Conservation (phyloP, 2,113 vertebrate genomes). For the Rhinichthys klamathensis region DNA sequence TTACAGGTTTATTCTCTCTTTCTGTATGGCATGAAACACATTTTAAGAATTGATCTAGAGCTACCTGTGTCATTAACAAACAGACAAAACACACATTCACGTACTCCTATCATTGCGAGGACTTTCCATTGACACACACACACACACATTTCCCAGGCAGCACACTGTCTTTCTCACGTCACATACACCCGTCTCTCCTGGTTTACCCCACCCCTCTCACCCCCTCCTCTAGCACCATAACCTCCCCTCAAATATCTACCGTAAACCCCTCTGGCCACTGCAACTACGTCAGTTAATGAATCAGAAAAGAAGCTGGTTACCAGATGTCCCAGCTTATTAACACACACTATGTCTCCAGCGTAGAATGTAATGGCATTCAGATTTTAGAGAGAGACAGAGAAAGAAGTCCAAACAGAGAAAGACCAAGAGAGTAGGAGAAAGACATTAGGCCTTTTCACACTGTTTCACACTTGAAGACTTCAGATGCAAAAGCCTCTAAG, state of each 20-base stretch:
- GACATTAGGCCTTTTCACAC: too few relatives aligned
- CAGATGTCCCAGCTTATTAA: conserved; percentile 90
- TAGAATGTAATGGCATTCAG: conserved; percentile 82
- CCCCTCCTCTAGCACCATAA: background rate
- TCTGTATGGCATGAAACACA: background rate
- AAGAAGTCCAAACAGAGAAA: background rate
- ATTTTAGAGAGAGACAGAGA: conserved; percentile 23
- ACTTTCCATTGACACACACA: conserved; percentile 11
- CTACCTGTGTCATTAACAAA: conserved; percentile 4
- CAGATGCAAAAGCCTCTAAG: too few relatives aligned
- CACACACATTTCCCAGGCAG: conserved; percentile 65
- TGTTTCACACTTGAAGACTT: too few relatives aligned
- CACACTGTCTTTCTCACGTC: conserved; percentile 20
- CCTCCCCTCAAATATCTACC: conserved; percentile 59
- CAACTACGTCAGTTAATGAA: conserved; percentile 85
- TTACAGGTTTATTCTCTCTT: conserved; percentile 5
- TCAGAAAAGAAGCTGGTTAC: conserved; percentile 91
- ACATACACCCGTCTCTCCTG: background rate
- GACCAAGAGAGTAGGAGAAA: background rate
- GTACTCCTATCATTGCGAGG: conserved; percentile 42
- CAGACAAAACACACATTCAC: conserved; percentile 15
- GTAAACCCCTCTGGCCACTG: conserved; percentile 77
- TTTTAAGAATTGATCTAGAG: background rate
- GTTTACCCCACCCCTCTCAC: background rate
- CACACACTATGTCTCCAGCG: conserved; percentile 69